Evolutionary conservation across 2,113 vertebrate genomes (phyloP).

Genomic region (Podilymbus podiceps): DNA sequence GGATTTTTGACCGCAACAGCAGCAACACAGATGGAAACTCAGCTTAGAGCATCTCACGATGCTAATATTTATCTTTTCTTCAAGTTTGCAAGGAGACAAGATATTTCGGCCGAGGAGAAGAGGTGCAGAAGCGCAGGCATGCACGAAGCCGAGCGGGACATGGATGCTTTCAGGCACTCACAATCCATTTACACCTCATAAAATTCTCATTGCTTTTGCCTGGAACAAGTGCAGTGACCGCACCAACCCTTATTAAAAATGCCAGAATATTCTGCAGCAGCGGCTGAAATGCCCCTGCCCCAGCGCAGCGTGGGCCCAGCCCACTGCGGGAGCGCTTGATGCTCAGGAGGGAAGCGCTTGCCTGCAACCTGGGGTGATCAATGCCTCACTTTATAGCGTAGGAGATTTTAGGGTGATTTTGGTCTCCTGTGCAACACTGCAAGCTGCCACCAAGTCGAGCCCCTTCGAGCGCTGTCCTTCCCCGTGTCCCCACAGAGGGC

Average conservation of each 20-base stretch:
- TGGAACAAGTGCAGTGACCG: constrained; percentile 10
- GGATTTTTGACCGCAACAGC: constrained; percentile 3
- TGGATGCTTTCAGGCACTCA: not conserved
- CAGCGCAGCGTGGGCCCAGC: rapidly evolving
- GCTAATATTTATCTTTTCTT: not conserved
- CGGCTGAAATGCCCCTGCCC: not conserved
- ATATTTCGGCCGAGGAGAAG: not conserved
- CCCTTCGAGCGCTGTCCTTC: not conserved
- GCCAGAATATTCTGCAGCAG: not conserved
- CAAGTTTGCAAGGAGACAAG: not conserved
- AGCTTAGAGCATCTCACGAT: not conserved
- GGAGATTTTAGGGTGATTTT: not conserved
- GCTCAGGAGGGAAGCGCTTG: rapidly evolving
- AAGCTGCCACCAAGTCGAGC: not conserved
- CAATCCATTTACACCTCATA: constrained; percentile 55
- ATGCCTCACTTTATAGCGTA: not conserved
- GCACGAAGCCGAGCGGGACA: not conserved
- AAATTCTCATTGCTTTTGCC: constrained; percentile 46
- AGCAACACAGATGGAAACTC: not conserved
- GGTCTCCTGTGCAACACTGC: not conserved
- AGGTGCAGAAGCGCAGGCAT: not conserved
- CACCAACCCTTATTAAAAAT: not conserved
- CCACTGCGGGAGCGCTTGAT: rapidly evolving
- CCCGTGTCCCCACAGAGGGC: rapidly evolving
- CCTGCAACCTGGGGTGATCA: not conserved